These are phyloP conservation scores for Dromius quadrimaculatus DNA, from an alignment of 2,888 invertebrate genomes.

Conservation along the genomic window DNA sequence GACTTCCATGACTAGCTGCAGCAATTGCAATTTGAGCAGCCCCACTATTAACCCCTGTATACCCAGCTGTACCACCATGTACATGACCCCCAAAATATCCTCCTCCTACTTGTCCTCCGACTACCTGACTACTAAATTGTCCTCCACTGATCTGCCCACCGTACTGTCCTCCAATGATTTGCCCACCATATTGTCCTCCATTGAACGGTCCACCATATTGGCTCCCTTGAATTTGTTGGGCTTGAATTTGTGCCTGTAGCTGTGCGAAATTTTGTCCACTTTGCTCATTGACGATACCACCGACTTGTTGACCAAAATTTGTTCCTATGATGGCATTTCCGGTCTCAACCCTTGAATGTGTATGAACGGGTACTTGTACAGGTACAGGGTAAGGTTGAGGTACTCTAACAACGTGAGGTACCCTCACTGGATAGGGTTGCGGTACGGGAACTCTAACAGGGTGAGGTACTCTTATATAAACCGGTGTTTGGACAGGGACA, in stretches of 20 bases:
- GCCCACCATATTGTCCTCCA: conserved; percentile 32
- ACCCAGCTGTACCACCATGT: not conserved
- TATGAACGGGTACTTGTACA: conserved; percentile 57
- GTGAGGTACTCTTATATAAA: conserved; percentile 59
- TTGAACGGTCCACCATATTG: not conserved
- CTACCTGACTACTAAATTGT: conserved; percentile 1
- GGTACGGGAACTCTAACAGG: conserved; percentile 54
- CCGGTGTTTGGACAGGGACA: conserved; percentile 56
- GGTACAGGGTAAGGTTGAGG: conserved; percentile 54
- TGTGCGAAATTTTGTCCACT: conserved; percentile 4
- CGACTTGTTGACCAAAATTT: not conserved
- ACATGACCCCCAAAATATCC: conserved; percentile 21
- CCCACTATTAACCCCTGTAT: conserved; percentile 2
- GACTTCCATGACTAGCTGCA: not conserved
- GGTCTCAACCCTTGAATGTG: not conserved
- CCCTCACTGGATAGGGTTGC: conserved; percentile 54
- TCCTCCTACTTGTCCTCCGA: not conserved
- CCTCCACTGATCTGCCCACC: conserved; percentile 21
- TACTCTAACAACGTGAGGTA: conserved; percentile 54
- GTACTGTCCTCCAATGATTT: conserved; percentile 2
- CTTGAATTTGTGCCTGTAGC: conserved; percentile 2
- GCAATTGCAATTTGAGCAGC: conserved; percentile 3
- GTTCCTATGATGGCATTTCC: not conserved
- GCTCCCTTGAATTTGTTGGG: conserved; percentile 9
- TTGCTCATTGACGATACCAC: not conserved